These are phyloP conservation scores for Muscicapa comitata DNA, from an alignment of 2,797 vertebrate genomes.

Conservation along the genomic window DNA sequence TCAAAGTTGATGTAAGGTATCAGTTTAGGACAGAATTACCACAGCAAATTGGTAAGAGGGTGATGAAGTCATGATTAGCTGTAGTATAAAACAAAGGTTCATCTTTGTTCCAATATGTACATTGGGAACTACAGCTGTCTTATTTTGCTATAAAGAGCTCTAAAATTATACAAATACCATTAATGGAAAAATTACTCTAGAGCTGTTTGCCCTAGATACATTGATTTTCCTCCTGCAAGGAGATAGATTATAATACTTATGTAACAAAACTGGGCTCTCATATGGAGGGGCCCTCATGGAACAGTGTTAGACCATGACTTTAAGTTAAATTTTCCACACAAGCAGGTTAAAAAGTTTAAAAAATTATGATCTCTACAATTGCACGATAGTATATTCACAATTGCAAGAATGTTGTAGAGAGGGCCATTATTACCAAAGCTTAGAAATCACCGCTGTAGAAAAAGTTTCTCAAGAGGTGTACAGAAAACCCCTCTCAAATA, in stretches of 20 bases:
- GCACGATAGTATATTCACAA: accelerated
- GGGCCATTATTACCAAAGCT: neutral
- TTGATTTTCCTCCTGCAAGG: neutral
- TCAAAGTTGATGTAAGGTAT: neutral
- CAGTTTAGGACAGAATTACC: neutral
- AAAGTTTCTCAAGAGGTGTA: neutral
- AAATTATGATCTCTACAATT: neutral
- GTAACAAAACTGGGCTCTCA: neutral
- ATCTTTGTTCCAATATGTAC: neutral
- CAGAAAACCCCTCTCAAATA: neutral
- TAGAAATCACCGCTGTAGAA: neutral
- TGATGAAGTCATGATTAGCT: neutral
- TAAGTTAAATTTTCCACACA: neutral
- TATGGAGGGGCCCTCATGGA: neutral
- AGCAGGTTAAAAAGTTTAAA: neutral
- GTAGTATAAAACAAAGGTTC: neutral
- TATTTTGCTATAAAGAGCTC: neutral
- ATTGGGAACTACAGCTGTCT: neutral
- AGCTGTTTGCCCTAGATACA: neutral
- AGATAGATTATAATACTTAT: neutral
- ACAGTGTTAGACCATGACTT: neutral
- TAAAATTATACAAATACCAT: neutral
- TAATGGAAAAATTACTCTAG: neutral
- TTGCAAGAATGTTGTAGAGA: neutral
- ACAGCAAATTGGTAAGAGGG: neutral